Base-by-base conservation (phyloP, 2,797 vertebrate species). In the Cirrhinus mrigala region DNA sequence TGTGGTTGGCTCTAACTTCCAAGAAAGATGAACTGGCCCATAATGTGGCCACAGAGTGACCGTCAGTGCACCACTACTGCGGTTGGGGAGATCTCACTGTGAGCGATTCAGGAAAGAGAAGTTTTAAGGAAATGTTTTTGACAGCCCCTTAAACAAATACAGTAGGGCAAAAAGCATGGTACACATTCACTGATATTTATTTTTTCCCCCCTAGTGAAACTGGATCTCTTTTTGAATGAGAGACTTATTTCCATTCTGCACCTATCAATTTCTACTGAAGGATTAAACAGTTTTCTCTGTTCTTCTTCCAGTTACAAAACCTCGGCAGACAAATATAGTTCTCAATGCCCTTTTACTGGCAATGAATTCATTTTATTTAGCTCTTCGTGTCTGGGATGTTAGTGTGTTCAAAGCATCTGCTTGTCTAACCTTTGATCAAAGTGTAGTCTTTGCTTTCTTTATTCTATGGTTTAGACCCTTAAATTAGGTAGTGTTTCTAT, bases 231-330 rank as follows among this genome's bases (percentile, higher is more conserved):
- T 88, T 91, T 87, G 87, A 93, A 93, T 92, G 92, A 93, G 87
- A 92, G 92, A 91, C 92, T 90, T 93, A 92, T 92, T 92, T 93
- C 92, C 93, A 94, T 94, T 90, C 77, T 90, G 88, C 89, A 93
- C 92, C 93, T 93, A 95, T 95, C 93, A 92, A 89, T 94, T 95
- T 95, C 91, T 92, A 87, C 91, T 91, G 89, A 91, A 90, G 90
- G 91, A 92, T 91, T 94, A 91, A 93, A 94, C 87, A 22, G 86
- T 91, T 93, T 93, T 89, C 91, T 94, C 90, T 92, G 90, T 94
- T 92, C 90, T 88, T 20, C 90, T 95, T 96, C 95, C 94, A 95
- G 95, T 92, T 91, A 93, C 89, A 91, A 93, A 91, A 93, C 92
- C 93, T 93, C 92, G 71, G 86, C 89, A 80, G 92, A 94, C 90